phyloP scores from a whole-genome alignment of 2,797 vertebrate genomes.

The Pampus argenteus region DNA sequence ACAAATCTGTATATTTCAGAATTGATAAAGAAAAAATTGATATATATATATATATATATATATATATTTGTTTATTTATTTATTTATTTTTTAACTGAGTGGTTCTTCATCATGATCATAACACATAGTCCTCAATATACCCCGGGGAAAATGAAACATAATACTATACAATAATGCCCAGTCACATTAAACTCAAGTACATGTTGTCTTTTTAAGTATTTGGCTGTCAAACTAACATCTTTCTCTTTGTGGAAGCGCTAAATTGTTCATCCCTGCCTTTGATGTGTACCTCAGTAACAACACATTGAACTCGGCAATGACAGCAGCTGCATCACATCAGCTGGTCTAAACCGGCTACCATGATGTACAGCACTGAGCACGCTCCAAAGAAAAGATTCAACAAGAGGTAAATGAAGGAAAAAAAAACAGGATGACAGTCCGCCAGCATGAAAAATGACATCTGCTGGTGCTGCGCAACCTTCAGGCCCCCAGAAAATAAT shows the following conservation, averaged over 20 bases:
- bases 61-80: no score
- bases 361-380: slow-evolving; percentile 88
- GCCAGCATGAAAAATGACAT: slow-evolving; percentile 90
- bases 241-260: slow-evolving; percentile 46
- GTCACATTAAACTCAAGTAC: slow-evolving; percentile 29
- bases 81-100: no score
- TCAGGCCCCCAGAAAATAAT: slow-evolving; percentile 88
- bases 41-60: no score
- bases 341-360: slow-evolving; percentile 82
- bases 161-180: slow-evolving; percentile 36
- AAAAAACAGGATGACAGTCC: slow-evolving; percentile 68
- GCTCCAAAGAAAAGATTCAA: slow-evolving; percentile 93
- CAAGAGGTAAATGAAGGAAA: slow-evolving; percentile 81
- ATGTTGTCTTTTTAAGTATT: slow-evolving; percentile 60
- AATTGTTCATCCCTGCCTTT: slow-evolving; percentile 67
- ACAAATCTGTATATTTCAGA: no score
- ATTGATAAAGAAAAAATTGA: no score
- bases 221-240: slow-evolving; percentile 58
- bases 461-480: slow-evolving; percentile 88
- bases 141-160: slow-evolving; percentile 29
- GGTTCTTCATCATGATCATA: not conserved
- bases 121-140: slow-evolving; percentile 1
- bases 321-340: slow-evolving; percentile 90
- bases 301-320: slow-evolving; percentile 36
- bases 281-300: slow-evolving; percentile 70